Evolutionary conservation across 1,140 invertebrate genomes (phyloP), one percentile per base, ranked within the genome.

Genomic region (Whitmania pigra): DNA sequence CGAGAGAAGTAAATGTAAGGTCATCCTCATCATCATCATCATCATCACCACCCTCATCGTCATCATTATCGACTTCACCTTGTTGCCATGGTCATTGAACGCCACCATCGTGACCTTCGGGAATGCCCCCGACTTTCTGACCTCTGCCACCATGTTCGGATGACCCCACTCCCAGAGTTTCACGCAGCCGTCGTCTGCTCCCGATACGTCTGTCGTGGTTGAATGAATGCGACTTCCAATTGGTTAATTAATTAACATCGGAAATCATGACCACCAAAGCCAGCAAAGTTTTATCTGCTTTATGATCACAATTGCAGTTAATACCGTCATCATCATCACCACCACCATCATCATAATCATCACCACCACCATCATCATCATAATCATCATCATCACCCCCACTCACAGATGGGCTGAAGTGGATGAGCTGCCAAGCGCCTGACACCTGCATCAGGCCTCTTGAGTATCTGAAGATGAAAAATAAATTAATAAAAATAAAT

Each of bases 81-180:
- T 99, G 82, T 97, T 99, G 60, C 96, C 96, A 80, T 98, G 94
- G 78, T 92, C 88, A 67, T 91, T 94, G 82, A 98, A 99, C 67
- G 90, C 86, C 31, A 97, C 89, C 74, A 93, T 87, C 0, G 94
- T 97, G 17, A 99, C 94, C 86, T 97, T 99, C 54, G 94, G 94
- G 81, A 90, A 92, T 9, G 90, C 89, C 29, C 93, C 93, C 0
- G 94, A 87, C 31, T 92, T 88, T 71, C 94, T 86, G 7, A 94
- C 90, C 54, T 89, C 89, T 76, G 92, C 89, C 13, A 99, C 89
- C 18, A 91, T 88, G 73, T 92, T 89, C 53, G 88, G 86, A 81
- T 97, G 93, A 27, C 91, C 91, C 94, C 94, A 99, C 84, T 99
- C 94, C 93, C 94, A 97, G 73, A 99, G 85, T 74, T 91, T 88